Percentiles rank a stretch among this genome's conserved stretches.
These are phyloP conservation scores for Liparis tanakae DNA, from an alignment of 2,797 vertebrate species.

Conservation along the genomic window DNA sequence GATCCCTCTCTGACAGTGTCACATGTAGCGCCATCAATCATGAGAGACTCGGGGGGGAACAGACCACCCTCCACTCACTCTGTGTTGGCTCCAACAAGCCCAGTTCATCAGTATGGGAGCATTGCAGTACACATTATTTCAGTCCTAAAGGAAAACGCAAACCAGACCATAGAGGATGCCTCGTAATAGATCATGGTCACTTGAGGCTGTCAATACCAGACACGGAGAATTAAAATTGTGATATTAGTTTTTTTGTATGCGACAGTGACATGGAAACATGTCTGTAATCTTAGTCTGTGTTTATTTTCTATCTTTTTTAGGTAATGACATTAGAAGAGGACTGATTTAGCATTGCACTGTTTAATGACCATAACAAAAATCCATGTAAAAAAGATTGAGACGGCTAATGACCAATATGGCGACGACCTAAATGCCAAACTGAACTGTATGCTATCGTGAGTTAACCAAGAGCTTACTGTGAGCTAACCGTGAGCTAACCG, in stretches of 20 bases:
- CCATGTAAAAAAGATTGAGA: too few relatives aligned
- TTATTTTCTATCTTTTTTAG: background rate
- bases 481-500: too few relatives aligned
- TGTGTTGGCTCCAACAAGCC: slow-evolving; percentile 53
- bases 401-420: too few relatives aligned
- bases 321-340: background rate
- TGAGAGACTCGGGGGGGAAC: slow-evolving; percentile 49
- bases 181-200: slow-evolving; percentile 63
- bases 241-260: slow-evolving; percentile 24
- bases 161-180: slow-evolving; percentile 54
- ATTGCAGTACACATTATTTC: slow-evolving; percentile 62
- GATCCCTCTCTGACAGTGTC: slow-evolving; percentile 80
- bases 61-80: slow-evolving; percentile 67
- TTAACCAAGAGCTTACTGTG: too few relatives aligned
- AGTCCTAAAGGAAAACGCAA: slow-evolving; percentile 53
- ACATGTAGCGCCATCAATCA: slow-evolving; percentile 78
- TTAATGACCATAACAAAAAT: background rate
- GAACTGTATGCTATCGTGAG: too few relatives aligned
- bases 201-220: slow-evolving; percentile 39
- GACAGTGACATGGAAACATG: slow-evolving; percentile 23
- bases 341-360: background rate
- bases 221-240: slow-evolving; percentile 38
- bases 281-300: background rate
- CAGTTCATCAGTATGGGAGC: slow-evolving; percentile 52
- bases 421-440: background rate